Evolutionary conservation across 2,888 invertebrate genomes (phyloP).

Genomic region (Pilophorus perplexus): DNA sequence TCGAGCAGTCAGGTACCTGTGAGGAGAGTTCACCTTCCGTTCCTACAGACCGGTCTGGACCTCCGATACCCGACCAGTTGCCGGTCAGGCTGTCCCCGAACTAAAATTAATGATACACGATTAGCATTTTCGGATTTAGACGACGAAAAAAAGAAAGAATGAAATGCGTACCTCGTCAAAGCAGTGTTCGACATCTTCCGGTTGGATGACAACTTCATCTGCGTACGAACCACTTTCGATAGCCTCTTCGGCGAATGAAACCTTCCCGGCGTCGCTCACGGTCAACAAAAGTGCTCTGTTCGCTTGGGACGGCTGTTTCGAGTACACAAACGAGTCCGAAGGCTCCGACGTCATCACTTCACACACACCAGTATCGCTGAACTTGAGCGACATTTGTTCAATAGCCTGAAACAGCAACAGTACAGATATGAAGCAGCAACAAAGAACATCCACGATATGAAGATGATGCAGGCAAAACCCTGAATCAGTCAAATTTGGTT

Average conservation of each 20-base stretch:
- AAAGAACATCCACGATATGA: too few species aligned
- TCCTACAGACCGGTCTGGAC: conserved; percentile 7
- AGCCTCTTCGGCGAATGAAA: conserved; percentile 12
- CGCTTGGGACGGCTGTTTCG: background rate
- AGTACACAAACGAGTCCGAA: background rate
- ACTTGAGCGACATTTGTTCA: background rate
- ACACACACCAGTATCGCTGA: conserved; percentile 24
- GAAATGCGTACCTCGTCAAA: too few species aligned
- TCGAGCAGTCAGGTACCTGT: background rate
- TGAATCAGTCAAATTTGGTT: too few species aligned
- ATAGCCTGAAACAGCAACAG: too few species aligned
- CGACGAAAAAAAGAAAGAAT: too few species aligned
- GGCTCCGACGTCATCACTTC: conserved; percentile 23
- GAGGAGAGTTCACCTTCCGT: background rate
- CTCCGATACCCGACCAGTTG: conserved; percentile 32
- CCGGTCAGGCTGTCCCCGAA: conserved; percentile 9
- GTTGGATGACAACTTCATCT: conserved; percentile 11
- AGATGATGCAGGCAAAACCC: too few species aligned
- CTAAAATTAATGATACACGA: too few species aligned
- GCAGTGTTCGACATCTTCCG: background rate
- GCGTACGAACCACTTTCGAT: too few species aligned
- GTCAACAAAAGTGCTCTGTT: background rate
- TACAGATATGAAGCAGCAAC: too few species aligned
- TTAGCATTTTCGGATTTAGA: too few species aligned
- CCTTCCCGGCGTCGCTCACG: background rate